Percentiles rank a stretch among this genome's conserved stretches.
Conservation (phyloP, 2,113 vertebrate species). For the Forbesichthys agassizii region DNA sequence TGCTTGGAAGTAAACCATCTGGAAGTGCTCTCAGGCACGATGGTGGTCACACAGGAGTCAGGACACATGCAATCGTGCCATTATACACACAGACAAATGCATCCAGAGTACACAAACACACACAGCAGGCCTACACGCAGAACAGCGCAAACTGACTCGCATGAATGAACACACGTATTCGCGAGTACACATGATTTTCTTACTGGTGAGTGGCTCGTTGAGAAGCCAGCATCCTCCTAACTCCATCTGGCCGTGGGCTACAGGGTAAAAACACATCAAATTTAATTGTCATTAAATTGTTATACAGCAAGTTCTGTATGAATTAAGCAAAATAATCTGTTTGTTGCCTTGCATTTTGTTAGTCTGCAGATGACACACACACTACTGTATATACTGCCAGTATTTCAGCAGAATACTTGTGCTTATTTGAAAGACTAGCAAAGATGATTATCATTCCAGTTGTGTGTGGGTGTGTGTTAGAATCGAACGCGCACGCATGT, state of each 20-base stretch:
- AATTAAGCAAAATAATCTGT: too few relatives aligned
- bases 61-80: conserved; percentile 1
- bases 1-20: conserved; percentile 18
- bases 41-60: not conserved
- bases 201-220: not conserved
- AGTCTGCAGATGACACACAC: not conserved
- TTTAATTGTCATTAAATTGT: not conserved
- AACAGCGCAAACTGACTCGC: too few relatives aligned
- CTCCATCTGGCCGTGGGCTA: not conserved
- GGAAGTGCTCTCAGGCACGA: conserved; percentile 12
- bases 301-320: not conserved
- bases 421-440: conserved; percentile 36
- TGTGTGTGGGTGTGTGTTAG: conserved; percentile 22
- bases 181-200: too few relatives aligned
- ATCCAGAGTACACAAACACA: not conserved
- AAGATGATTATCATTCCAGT: conserved; percentile 43
- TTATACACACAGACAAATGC: conserved; percentile 3
- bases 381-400: not conserved
- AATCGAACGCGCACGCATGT: not conserved
- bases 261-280: not conserved
- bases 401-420: not conserved
- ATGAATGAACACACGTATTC: not conserved
- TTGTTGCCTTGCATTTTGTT: too few relatives aligned
- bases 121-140: not conserved
- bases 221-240: conserved; percentile 9